Evolutionary conservation across 2,888 invertebrate genomes (phyloP).

Genomic region (Hemaris fuciformis): DNA sequence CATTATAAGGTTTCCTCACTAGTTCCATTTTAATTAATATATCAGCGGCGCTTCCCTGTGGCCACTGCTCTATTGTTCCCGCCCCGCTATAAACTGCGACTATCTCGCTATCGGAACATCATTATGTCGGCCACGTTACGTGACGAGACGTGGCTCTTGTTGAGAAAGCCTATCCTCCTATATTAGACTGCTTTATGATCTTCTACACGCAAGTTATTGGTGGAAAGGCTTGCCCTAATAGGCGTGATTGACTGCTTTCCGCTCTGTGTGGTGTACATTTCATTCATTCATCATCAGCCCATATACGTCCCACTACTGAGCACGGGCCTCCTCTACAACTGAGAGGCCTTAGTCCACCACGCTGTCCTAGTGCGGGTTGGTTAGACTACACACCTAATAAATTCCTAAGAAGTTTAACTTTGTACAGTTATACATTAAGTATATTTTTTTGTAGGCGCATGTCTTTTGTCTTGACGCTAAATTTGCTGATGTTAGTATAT

Average conservation of each 20-base stretch:
- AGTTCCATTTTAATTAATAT: not conserved
- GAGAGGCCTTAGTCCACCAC: too few species aligned
- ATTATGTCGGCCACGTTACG: not conserved
- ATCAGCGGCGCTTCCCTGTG: slow-evolving; percentile 14
- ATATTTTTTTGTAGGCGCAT: too few species aligned
- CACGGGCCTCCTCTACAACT: too few species aligned
- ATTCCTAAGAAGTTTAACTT: too few species aligned
- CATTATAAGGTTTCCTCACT: not conserved
- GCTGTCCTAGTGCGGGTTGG: too few species aligned
- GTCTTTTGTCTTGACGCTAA: too few species aligned
- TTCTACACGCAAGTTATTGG: not conserved
- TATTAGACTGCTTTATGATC: not conserved
- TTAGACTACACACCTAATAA: too few species aligned
- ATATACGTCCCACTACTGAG: too few species aligned
- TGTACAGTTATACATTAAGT: too few species aligned
- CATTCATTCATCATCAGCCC: too few species aligned
- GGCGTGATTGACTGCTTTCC: not conserved
- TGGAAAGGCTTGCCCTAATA: not conserved
- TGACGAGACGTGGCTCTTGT: not conserved
- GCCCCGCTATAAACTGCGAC: not conserved
- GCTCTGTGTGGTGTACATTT: too few species aligned
- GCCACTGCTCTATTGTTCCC: slow-evolving; percentile 13
- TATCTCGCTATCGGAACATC: not conserved
- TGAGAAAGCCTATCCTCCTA: not conserved
- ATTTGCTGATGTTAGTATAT: too few species aligned